phyloP scores from a whole-genome alignment of 2,888 invertebrate species.

The Allolobophora icterica region DNA sequence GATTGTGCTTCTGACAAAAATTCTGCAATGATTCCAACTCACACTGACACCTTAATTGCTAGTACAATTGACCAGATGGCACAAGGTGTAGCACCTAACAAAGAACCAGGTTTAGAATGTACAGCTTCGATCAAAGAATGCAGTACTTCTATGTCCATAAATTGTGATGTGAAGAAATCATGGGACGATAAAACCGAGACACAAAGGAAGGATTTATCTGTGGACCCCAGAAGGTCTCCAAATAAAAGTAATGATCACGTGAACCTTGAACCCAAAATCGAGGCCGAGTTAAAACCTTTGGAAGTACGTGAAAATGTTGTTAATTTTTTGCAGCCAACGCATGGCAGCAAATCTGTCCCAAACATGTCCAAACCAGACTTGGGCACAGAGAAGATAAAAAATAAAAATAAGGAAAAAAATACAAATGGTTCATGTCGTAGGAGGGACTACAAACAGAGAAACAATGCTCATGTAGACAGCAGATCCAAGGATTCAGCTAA shows the following conservation, averaged over 20 bases:
- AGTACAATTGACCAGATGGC: neutral
- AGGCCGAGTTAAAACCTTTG: neutral
- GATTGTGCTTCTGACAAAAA: constrained; percentile 5
- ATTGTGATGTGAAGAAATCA: constrained; percentile 2
- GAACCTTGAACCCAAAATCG: too few species aligned
- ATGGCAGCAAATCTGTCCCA: neutral
- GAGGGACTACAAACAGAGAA: neutral
- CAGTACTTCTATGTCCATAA: neutral
- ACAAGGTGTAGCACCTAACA: neutral
- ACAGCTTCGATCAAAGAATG: neutral
- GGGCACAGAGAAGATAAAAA: neutral
- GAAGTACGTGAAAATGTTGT: neutral
- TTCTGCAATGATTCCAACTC: neutral
- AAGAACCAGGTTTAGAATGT: constrained; percentile 3
- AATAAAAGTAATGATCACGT: neutral
- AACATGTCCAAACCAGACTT: neutral
- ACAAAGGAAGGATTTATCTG: neutral
- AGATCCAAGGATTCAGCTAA: neutral
- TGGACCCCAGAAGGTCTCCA: neutral
- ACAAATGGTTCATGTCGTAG: neutral
- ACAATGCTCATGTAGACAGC: neutral
- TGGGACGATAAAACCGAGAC: neutral
- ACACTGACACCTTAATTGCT: neutral
- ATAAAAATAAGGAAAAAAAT: neutral
- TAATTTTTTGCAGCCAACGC: neutral